Base-by-base conservation (phyloP, 1,140 invertebrate genomes). In the Frieseomelitta varia region DNA sequence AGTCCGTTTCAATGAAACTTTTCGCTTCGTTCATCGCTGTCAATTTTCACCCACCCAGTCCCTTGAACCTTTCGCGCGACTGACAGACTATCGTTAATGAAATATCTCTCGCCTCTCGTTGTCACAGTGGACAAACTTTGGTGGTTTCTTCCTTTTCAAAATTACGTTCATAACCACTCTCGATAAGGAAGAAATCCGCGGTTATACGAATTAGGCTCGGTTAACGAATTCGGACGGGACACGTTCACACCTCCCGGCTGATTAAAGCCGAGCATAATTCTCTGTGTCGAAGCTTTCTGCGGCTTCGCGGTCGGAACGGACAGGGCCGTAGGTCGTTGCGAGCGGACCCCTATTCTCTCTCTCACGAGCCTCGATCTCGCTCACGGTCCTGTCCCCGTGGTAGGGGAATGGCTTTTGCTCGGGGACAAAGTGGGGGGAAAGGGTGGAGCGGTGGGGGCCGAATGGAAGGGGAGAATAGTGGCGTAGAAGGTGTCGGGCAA, bases 401-500 rank as follows among this genome's bases (percentile, higher is more conserved):
- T 82, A 71, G 88, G 79, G 39, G 85, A 74, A 88, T 6, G 51
- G 27, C 11, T 65, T 27, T n/a, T 34, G 27, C 53, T 0, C 27
- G n/a, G 14, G 3, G 0, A 0, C 2, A n/a, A 19, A 71, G 89
- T 85, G 81, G 86, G 79, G 56, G 51, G 69, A 81, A 76, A 73
- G 67, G 75, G 82, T 77, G 86, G 80, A 71, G 81, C 85, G 85
- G 88, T 15, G 86, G 80, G 74, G 69, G 19, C 39, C 27, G 11
- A 34, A 24, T 82, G 81, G 85, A 78, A 77, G 77, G 87, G 65
- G 61, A 51, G 63, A 77, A 88, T 72, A 81, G 85, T 89, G 90
- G 88, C 88, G 92, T 86, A 91, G 91, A 94, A 94, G 92, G 94
- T 94, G 94, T 94, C 93, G 93, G 94, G 91, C 94, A 94, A 94